Percentiles rank a stretch among this genome's conserved stretches.
Conservation (phyloP, 2,113 vertebrate species). For the Peromyscus leucopus region DNA sequence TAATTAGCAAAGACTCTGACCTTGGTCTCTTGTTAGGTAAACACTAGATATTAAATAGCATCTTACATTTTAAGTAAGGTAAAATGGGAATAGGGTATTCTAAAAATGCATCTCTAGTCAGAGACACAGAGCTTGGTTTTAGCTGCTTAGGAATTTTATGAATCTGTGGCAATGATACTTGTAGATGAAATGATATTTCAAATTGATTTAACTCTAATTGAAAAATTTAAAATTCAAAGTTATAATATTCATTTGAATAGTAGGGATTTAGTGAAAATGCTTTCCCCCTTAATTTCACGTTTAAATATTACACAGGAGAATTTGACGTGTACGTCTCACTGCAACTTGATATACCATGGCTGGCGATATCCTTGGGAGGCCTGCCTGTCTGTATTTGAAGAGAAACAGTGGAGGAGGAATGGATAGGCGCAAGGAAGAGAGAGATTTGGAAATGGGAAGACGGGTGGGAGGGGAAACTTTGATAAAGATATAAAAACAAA, state of each 20-base stretch:
- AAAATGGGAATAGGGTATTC: background rate
- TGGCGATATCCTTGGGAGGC: background rate
- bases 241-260: constrained; percentile 15
- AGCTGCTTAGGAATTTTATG: background rate
- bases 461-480: background rate
- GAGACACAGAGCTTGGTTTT: background rate
- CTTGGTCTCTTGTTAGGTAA: constrained; percentile 29
- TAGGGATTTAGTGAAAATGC: background rate
- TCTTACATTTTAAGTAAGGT: constrained; percentile 46
- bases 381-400: background rate
- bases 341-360: background rate
- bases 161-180: background rate
- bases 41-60: background rate
- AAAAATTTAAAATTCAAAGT: background rate
- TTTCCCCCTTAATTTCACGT: constrained; percentile 3
- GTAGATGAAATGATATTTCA: background rate
- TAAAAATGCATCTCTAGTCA: background rate
- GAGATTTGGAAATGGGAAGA: background rate
- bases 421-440: background rate
- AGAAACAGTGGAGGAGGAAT: background rate
- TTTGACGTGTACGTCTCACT: background rate
- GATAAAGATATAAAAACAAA: background rate
- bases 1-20: constrained; percentile 34
- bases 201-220: background rate
- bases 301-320: constrained; percentile 15